A percentile compares a stretch with the other conserved stretches of the same genome.
phyloP scores from a whole-genome alignment of 2,113 vertebrate species.

The Chloroceryle aenea region DNA sequence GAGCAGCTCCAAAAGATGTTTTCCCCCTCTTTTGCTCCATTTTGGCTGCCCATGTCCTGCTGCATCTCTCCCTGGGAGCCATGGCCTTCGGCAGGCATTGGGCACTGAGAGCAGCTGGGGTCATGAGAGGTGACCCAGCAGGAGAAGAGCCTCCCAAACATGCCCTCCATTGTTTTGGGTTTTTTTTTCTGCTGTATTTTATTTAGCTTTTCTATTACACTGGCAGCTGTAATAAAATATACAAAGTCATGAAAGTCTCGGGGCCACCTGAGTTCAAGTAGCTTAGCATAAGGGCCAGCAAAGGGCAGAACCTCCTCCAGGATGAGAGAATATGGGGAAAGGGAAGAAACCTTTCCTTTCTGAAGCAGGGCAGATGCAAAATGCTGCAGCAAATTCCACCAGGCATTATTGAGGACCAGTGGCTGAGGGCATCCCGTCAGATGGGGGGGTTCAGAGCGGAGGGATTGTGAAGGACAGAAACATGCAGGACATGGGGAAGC shows the following conservation, averaged over 20 bases:
- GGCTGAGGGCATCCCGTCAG: background rate
- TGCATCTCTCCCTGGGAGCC: background rate
- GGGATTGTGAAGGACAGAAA: background rate
- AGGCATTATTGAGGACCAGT: background rate
- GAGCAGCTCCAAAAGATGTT: background rate
- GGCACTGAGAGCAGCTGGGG: background rate
- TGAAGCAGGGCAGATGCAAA: background rate
- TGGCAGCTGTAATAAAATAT: background rate
- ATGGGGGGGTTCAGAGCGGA: background rate
- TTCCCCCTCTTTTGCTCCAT: background rate
- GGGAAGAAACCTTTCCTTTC: background rate
- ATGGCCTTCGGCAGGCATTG: background rate
- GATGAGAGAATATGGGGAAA: accelerated
- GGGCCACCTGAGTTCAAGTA: background rate
- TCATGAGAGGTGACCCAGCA: accelerated
- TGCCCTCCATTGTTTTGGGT: background rate
- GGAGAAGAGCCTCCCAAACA: background rate
- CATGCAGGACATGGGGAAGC: background rate
- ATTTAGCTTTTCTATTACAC: background rate
- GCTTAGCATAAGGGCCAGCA: background rate
- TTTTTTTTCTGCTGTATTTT: background rate
- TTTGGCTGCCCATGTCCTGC: background rate
- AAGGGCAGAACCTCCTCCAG: background rate
- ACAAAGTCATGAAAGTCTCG: background rate
- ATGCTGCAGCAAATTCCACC: background rate